A percentile compares a stretch with the other conserved stretches of the same genome.
Evolutionary conservation across 2,113 vertebrate species (phyloP).

Genomic region (Struthio camelus): DNA sequence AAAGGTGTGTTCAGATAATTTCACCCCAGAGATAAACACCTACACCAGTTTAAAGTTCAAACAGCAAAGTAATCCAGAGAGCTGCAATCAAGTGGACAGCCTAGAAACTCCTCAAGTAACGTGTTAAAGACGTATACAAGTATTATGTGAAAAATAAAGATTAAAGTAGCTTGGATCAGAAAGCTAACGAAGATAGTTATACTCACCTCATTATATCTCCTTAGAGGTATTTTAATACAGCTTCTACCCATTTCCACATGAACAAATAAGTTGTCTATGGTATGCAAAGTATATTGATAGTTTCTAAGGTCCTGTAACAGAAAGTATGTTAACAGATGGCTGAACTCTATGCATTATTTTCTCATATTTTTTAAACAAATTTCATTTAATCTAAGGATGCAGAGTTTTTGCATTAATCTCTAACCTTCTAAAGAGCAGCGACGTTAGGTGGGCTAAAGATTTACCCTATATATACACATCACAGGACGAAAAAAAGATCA

Average conservation of each 20-base stretch:
- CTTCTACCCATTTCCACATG: constrained; percentile 96
- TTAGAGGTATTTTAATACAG: constrained; percentile 90
- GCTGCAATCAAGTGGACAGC: not conserved
- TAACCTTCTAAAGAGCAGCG: not conserved
- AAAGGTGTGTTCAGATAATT: not conserved
- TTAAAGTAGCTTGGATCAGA: not conserved
- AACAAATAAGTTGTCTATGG: constrained; percentile 87
- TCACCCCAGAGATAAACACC: no score
- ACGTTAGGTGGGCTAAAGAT: not conserved
- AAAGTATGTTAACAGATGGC: not conserved
- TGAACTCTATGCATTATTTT: not conserved
- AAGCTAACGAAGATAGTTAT: not conserved
- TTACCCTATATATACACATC: no score
- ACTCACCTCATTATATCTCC: constrained; percentile 87
- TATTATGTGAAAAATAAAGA: not conserved
- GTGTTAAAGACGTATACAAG: not conserved
- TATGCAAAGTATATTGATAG: constrained; percentile 90
- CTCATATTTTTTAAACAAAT: not conserved
- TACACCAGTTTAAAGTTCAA: not conserved
- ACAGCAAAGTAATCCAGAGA: not conserved
- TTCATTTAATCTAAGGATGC: not conserved
- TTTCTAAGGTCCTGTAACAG: constrained; percentile 89
- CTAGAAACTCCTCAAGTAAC: not conserved
- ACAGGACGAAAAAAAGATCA: not conserved
- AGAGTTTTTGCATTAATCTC: not conserved